Evolutionary conservation across 1,140 invertebrate genomes (phyloP), one percentile per base, ranked within the genome.

Genomic region (Drosophila guanche): DNA sequence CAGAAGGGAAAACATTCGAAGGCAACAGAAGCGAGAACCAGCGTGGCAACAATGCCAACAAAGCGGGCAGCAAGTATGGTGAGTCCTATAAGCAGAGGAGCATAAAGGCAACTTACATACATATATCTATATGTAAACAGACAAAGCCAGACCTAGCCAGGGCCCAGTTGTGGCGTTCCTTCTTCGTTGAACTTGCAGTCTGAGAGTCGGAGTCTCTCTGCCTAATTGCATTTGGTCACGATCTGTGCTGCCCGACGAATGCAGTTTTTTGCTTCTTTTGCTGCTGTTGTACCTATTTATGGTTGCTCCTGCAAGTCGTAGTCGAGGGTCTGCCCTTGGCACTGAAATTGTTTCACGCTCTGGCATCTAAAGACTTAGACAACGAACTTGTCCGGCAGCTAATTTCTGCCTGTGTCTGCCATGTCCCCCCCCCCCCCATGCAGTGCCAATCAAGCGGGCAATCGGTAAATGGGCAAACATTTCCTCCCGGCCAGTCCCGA

Each of bases 191-290:
- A 51, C 27, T 53, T 50, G 55, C 60, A 42, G 46, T 58, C 8
- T 6, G 7, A 46, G 33, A 50, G 33, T 16, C 22, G 22, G 20
- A 65, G 55, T 45, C 63, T 83, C 63, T 83, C 16, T 20, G 84
- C 75, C 83, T 88, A 88, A 88, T 88, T 88, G 83, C 83, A 88
- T 88, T 71, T 66, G 79, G 83, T 88, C 83, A 88, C 83, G 83
- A 88, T 88, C 77, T 56, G 42, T 60, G 70, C 67, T 71, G 10
- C 55, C 59, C 60, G 61, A 57, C 57, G 52, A 71, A 53, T 71
- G 55, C 56, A 70, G 47, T 67, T 73, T 68, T 68, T 74, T 45
- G 40, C 58, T 57, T 56, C n/a, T 22, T 22, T 23, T 25, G 22
- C 5, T 4, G n/a, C 16, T 25, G n/a, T 29, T 68, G 58, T 57